Evolutionary conservation across 2,888 invertebrate genomes (phyloP).

Genomic region (Andricus quercusramuli): DNA sequence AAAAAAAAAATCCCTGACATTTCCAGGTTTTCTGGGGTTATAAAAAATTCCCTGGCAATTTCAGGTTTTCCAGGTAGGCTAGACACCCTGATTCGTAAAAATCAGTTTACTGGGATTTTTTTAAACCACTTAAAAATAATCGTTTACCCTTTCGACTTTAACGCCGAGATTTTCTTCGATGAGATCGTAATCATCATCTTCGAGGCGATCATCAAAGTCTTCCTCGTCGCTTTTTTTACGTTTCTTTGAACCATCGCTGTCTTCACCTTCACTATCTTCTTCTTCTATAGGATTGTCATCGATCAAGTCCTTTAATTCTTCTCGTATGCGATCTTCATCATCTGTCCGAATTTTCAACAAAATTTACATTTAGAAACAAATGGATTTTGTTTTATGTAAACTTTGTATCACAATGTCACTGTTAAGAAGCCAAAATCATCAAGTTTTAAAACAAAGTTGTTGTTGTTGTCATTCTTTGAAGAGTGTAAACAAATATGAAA

Average conservation of each 20-base stretch:
- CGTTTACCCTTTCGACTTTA: conserved; percentile 90
- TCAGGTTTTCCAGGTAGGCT: too few species aligned
- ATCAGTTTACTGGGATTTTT: too few species aligned
- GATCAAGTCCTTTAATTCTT: conserved; percentile 96
- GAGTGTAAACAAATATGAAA: too few species aligned
- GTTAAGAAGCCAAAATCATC: conserved; percentile 7
- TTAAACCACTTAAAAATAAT: too few species aligned
- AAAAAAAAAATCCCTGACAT: too few species aligned
- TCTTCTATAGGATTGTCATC: conserved; percentile 96
- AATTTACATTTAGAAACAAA: conserved; percentile 42
- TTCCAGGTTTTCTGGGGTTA: too few species aligned
- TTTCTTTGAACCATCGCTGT: conserved; percentile 85
- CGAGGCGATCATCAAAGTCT: conserved; percentile 93
- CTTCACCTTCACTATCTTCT: conserved; percentile 91
- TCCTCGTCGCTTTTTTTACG: conserved; percentile 92
- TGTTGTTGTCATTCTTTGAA: too few species aligned
- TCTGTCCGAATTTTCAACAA: conserved; percentile 79
- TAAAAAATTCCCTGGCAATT: too few species aligned
- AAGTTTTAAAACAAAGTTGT: background rate
- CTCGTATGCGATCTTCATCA: conserved; percentile 90
- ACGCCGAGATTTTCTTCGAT: conserved; percentile 98
- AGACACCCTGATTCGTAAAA: too few species aligned
- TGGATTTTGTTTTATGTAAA: conserved; percentile 69
- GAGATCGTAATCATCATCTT: conserved; percentile 98
- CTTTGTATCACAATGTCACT: background rate